Percentiles rank a stretch among this genome's conserved stretches.
These are phyloP conservation scores for Agrilus biguttatus DNA, from an alignment of 2,888 invertebrate genomes.

Conservation along the genomic window DNA sequence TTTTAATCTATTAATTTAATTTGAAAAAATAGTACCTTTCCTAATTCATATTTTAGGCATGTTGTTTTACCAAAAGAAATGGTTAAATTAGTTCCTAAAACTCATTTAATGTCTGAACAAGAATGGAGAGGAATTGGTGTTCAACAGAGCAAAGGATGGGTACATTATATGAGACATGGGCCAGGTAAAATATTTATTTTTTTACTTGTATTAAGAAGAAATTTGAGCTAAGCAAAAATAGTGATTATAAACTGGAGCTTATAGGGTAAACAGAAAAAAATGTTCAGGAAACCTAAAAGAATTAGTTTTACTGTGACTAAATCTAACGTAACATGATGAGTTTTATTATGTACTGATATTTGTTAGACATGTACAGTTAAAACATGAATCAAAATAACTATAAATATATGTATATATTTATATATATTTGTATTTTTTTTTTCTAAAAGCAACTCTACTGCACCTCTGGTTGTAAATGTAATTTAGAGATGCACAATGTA, in stretches of 20 bases:
- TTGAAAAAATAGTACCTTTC: neutral
- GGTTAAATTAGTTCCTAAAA: slow-evolving; percentile 78
- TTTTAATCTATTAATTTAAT: neutral
- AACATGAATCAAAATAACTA: too few species aligned
- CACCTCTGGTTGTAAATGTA: neutral
- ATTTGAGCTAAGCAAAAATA: neutral
- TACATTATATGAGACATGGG: slow-evolving; percentile 91
- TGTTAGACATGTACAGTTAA: too few species aligned
- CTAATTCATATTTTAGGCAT: slow-evolving; percentile 49
- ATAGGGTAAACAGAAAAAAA: neutral
- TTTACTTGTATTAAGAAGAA: neutral
- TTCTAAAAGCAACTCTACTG: too few species aligned
- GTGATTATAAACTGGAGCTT: too few species aligned
- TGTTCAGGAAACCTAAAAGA: neutral
- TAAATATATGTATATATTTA: too few species aligned
- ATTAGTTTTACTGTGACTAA: too few species aligned
- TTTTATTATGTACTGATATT: too few species aligned
- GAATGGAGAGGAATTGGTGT: slow-evolving; percentile 94
- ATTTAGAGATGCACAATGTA: too few species aligned
- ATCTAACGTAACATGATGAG: too few species aligned
- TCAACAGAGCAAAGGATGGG: slow-evolving; percentile 93
- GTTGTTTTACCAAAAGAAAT: slow-evolving; percentile 88
- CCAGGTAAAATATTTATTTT: slow-evolving; percentile 48
- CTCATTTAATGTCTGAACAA: slow-evolving; percentile 81
- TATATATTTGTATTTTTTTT: too few species aligned